Percentiles rank a stretch among this genome's conserved stretches.
Evolutionary conservation across 2,888 invertebrate species (phyloP).

Genomic region (Panopea generosa): DNA sequence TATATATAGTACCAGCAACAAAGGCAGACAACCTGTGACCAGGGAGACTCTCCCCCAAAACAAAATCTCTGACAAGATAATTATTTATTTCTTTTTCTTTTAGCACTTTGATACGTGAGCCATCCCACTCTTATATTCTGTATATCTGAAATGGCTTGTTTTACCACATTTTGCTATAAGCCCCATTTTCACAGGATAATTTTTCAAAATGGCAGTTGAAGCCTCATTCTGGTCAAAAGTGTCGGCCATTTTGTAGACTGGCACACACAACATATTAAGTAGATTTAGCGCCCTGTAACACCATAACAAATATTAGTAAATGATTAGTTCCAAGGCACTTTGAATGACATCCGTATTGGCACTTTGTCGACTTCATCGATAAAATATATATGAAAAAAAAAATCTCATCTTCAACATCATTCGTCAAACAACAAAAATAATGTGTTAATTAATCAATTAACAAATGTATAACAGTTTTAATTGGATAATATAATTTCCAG

Average conservation of each 20-base stretch:
- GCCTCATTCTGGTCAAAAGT: conserved; percentile 9
- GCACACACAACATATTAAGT: background rate
- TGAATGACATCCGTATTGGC: conserved; percentile 52
- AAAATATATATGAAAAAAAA: conserved; percentile 22
- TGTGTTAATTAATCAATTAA: background rate
- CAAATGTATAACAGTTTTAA: conserved; percentile 1
- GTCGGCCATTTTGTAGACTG: conserved; percentile 15
- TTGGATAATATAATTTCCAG: background rate
- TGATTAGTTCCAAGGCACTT: conserved; percentile 58
- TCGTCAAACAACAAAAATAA: background rate
- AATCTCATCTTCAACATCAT: conserved; percentile 12
- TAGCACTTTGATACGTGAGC: too few species aligned
- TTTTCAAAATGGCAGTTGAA: background rate
- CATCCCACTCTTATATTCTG: too few species aligned
- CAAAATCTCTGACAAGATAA: too few species aligned
- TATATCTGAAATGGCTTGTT: too few species aligned
- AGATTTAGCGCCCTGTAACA: conserved; percentile 23
- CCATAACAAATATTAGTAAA: conserved; percentile 23
- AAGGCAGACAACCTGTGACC: too few species aligned
- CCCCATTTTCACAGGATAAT: too few species aligned
- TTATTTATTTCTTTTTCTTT: too few species aligned
- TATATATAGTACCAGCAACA: too few species aligned
- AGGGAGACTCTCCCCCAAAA: too few species aligned
- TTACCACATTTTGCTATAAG: too few species aligned
- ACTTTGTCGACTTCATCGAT: conserved; percentile 42